Conservation (phyloP, 2,797 vertebrate species). For the Oceanodroma leucorhoa region DNA sequence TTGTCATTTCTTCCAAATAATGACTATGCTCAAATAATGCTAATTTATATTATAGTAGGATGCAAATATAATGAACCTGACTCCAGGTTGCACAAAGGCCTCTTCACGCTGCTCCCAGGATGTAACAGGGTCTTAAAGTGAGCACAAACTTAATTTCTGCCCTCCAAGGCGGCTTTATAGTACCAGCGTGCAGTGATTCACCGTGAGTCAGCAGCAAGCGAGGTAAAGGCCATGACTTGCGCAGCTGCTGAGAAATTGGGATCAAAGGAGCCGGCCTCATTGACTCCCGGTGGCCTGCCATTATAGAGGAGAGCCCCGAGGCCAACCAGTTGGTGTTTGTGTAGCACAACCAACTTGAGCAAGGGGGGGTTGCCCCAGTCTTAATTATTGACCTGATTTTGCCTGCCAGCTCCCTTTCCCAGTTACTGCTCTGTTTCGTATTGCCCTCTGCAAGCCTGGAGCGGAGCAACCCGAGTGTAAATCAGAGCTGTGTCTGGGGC, state of each 20-base stretch:
- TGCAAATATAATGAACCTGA: neutral
- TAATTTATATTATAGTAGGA: conserved; percentile 9
- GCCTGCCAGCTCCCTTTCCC: neutral
- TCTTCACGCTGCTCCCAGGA: neutral
- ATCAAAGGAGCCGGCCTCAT: conserved; percentile 28
- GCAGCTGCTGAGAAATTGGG: conserved; percentile 51
- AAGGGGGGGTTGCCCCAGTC: neutral
- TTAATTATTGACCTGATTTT: neutral
- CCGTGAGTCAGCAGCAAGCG: conserved; percentile 18
- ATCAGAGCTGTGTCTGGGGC: neutral
- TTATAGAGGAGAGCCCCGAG: neutral
- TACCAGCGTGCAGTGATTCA: neutral
- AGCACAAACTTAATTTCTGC: conserved; percentile 23
- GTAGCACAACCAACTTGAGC: neutral
- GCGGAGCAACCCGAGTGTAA: neutral
- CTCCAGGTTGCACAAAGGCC: neutral
- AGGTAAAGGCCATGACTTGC: conserved; percentile 19
- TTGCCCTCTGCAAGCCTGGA: neutral
- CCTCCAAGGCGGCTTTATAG: neutral
- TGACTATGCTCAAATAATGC: neutral
- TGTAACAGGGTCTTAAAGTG: conserved; percentile 16
- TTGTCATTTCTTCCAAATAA: conserved; percentile 27
- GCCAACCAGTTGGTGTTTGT: conserved; percentile 41
- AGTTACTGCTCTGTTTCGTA: neutral
- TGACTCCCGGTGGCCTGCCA: neutral